Percentiles rank a stretch among this genome's conserved stretches.
Conservation (phyloP, 2,113 vertebrate species). For the Plecturocebus donacophilus region DNA sequence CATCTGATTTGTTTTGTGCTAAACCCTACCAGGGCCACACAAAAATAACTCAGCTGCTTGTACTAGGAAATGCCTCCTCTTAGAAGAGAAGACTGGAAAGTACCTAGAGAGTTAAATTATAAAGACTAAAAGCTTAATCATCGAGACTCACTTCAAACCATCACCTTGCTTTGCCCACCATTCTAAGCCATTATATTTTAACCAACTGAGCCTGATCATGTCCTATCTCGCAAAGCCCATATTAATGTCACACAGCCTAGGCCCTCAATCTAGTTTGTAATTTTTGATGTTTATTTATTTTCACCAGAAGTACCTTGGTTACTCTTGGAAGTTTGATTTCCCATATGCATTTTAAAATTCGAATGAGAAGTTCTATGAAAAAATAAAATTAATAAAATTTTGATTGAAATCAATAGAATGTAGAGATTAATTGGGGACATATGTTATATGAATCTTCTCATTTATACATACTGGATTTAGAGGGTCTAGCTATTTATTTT, state of each 20-base stretch:
- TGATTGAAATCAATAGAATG: background rate
- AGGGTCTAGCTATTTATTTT: too few species aligned
- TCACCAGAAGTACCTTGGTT: background rate
- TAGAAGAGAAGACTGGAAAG: background rate
- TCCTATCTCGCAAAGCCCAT: background rate
- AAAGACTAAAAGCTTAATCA: background rate
- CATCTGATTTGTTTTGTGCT: background rate
- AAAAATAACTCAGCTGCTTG: background rate
- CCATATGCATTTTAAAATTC: background rate
- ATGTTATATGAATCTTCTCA: background rate
- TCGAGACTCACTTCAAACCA: background rate
- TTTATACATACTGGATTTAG: too few species aligned
- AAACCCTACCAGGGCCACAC: background rate
- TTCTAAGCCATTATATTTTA: background rate
- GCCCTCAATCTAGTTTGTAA: background rate
- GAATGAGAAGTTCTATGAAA: background rate
- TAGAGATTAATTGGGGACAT: background rate
- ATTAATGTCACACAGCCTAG: background rate
- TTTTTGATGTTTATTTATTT: background rate
- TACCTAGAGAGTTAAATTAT: background rate
- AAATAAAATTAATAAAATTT: background rate
- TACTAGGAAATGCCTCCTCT: background rate
- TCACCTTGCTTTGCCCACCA: background rate
- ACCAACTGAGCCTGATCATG: background rate
- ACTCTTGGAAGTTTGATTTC: background rate